Base-by-base conservation (phyloP, 2,888 invertebrate genomes). In the Tridacna gigas region DNA sequence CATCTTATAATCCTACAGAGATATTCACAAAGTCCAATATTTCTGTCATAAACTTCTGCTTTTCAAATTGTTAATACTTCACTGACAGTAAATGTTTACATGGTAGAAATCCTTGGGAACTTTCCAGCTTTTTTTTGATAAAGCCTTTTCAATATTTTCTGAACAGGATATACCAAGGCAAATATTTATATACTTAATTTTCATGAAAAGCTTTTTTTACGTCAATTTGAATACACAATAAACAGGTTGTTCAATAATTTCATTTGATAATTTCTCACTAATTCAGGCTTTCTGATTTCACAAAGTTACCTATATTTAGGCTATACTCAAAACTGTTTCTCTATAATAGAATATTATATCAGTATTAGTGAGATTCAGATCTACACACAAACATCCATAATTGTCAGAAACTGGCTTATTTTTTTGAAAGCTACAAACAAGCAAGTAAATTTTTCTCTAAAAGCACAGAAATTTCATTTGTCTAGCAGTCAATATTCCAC, bases 51-150 rank as follows among this genome's bases (percentile, higher is more conserved):
- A 51, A 71, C 26, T 20, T 71, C 51, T 22, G n/a, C 71, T 51
- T 47, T 71, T 71, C 71, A 71, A 26, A 48, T 71, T 51, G n/a
- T 51, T 20, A 71, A 48, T 51, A 51, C 51, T 20, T 22, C 48
- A 51, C 51, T 71, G 71, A 71, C 71, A 71, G 71, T 71, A 20
- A 51, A 71, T 71, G 71, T 48, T 71, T 71, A 71, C 71, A 71
- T 71, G 71, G 71, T 71, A 51, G 26, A 71, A 71, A 71, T 71
- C 71, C 51, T 71, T 71, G 71, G 71, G 22, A 71, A 18, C 22
- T 47, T 25, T 71, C 71, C 71, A 71, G 71, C 71, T 51, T 51
- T 71, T 37, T 67, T 71, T 48, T 71, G 71, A 71, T 71, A 71
- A 71, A 71, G 22, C 51, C 71, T 71, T 48, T 71, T 71, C 71